These are phyloP conservation scores for Pecten maximus DNA, from an alignment of 2,888 invertebrate genomes.

Conservation along the genomic window DNA sequence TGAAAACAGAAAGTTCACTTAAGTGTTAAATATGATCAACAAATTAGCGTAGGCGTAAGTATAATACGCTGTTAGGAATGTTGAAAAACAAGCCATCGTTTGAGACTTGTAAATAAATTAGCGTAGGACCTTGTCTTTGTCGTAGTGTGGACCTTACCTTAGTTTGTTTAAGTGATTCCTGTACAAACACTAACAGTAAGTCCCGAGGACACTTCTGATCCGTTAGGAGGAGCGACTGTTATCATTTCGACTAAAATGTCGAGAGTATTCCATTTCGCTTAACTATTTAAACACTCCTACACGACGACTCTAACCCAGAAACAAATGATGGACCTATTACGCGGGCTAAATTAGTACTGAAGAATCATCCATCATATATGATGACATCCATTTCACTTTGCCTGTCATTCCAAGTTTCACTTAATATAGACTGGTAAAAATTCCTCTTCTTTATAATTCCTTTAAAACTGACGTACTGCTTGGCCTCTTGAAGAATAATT, in stretches of 20 bases:
- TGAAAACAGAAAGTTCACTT: no score
- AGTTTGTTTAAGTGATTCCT: neutral
- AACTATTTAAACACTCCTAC: neutral
- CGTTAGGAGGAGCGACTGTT: slow-evolving; percentile 18
- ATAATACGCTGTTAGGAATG: neutral
- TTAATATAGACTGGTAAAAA: neutral
- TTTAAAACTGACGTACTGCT: neutral
- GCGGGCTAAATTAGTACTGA: no score
- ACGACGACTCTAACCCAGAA: neutral
- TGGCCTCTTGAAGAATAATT: slow-evolving; percentile 8
- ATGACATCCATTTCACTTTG: neutral
- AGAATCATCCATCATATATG: neutral
- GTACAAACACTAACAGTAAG: neutral
- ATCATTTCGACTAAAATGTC: slow-evolving; percentile 14
- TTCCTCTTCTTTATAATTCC: neutral
- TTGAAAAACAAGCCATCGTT: slow-evolving; percentile 7
- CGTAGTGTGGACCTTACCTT: neutral
- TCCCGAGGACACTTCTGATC: neutral
- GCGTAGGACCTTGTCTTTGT: neutral
- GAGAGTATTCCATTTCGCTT: neutral
- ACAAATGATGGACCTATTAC: neutral
- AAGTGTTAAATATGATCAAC: neutral
- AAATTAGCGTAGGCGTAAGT: neutral
- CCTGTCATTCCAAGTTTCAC: neutral
- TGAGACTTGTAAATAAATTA: neutral